Evolutionary conservation across 2,888 invertebrate species (phyloP).

Genomic region (Chesias legatella): DNA sequence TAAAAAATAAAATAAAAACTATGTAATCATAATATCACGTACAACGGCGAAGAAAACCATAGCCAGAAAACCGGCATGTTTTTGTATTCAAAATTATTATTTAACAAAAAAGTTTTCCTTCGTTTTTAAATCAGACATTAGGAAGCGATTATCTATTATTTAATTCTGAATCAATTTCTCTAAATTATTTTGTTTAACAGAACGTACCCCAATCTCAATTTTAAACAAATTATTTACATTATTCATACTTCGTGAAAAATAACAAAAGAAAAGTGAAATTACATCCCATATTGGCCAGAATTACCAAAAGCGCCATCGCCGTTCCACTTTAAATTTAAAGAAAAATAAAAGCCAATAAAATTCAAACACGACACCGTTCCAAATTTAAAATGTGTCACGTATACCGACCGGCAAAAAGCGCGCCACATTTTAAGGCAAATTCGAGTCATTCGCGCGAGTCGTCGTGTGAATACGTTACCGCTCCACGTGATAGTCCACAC

Average conservation of each 20-base stretch:
- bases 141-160: too few species aligned
- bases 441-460: constrained; percentile 31
- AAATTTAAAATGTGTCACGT: constrained; percentile 41
- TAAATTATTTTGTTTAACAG: too few species aligned
- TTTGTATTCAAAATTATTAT: too few species aligned
- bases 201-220: too few species aligned
- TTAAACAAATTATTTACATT: not conserved
- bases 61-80: too few species aligned
- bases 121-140: too few species aligned
- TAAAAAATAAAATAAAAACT: not conserved
- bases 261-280: constrained; percentile 1
- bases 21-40: not conserved
- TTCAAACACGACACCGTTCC: constrained; percentile 27
- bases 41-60: too few species aligned
- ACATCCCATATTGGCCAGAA: too few species aligned
- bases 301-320: constrained; percentile 12
- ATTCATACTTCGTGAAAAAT: constrained; percentile 9
- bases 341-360: constrained; percentile 26
- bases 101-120: too few species aligned
- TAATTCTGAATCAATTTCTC: too few species aligned
- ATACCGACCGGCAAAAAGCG: constrained; percentile 28
- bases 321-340: constrained; percentile 13
- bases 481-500: constrained; percentile 14
- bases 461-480: constrained; percentile 29
- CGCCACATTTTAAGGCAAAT: constrained; percentile 36